Base-by-base conservation (phyloP, 2,797 vertebrate genomes). In the Neoniphon sammara region DNA sequence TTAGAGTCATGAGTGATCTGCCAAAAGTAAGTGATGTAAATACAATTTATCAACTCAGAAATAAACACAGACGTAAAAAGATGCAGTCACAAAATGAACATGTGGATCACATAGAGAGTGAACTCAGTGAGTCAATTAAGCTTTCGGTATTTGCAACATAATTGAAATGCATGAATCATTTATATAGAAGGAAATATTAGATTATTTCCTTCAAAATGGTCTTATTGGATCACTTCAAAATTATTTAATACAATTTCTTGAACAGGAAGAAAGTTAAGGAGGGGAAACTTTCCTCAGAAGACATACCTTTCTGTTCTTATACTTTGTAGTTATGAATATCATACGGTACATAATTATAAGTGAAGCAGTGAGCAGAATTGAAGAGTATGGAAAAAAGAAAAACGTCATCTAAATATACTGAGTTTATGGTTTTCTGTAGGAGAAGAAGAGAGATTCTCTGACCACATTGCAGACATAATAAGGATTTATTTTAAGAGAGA, bases 401-500 rank as follows among this genome's bases (percentile, higher is more conserved):
- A 53, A 72, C 59, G 25, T 44, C 50, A 72, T 61, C 64, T 73
- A 57, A 68, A 57, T 50, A 57, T 50, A 66, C 52, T 50, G 30
- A 20, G 52, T 60, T 72, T 65, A 50, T 55, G 58, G 49, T 72
- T 70, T 67, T 23, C 68, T 77, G 81, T 73, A 70, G 79, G 57
- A n/a, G 54, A 46, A 34, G 54, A 42, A 47, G 70, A 67, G 66
- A 66, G 34, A 34, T 34, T 8, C 31, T 60, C 57, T 54, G 57
- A 62, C 64, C 25, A 66, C 47, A 85, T 84, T 85, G 77, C 77
- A 63, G 18, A 55, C 83, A 73, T 87, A 60, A 67, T 73, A 73
- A 68, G 60, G 66, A 88, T 85, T 84, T 77, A 77, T 74, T 39
- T 30, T 20, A 58, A 57, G 58, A 57, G 42, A 39, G 67, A 67